These are phyloP conservation scores for Imbricaverruca yamaguchii DNA, from an alignment of 2,888 invertebrate species.

Conservation along the genomic window DNA sequence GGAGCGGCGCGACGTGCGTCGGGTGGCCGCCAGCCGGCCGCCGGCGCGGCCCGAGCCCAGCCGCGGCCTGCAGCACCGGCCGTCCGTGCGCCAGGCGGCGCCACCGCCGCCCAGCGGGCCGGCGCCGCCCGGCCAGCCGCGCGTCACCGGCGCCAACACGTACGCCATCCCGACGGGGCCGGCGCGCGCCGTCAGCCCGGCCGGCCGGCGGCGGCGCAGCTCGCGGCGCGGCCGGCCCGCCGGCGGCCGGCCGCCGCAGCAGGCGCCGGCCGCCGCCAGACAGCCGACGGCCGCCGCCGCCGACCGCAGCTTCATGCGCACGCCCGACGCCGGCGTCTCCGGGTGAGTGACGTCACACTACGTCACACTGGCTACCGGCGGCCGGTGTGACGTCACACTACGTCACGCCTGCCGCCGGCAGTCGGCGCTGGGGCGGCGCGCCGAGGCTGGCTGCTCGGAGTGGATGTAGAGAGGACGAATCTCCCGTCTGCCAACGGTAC, in stretches of 20 bases:
- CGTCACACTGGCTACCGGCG: too few species aligned
- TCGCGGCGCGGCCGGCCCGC: slow-evolving; percentile 28
- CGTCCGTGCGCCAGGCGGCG: slow-evolving; percentile 1
- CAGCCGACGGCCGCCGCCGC: not conserved
- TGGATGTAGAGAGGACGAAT: too few species aligned
- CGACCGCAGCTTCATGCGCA: slow-evolving; percentile 40
- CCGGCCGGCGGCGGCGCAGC: not conserved
- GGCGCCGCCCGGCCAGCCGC: slow-evolving; percentile 40
- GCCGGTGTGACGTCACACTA: slow-evolving; percentile 25
- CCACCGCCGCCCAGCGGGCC: slow-evolving; percentile 47
- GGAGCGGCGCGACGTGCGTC: slow-evolving; percentile 34
- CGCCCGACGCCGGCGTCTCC: slow-evolving; percentile 45
- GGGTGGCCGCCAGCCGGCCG: not conserved
- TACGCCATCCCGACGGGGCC: not conserved
- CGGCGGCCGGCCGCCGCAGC: slow-evolving; percentile 27
- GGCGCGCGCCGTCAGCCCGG: slow-evolving; percentile 22
- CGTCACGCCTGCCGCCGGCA: too few species aligned
- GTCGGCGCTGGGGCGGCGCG: too few species aligned
- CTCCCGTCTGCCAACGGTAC: too few species aligned
- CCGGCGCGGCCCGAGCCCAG: not conserved
- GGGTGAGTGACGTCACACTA: slow-evolving; percentile 39
- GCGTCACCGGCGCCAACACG: too few species aligned
- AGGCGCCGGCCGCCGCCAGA: not conserved
- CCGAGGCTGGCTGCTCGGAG: too few species aligned
- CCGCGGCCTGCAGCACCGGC: not conserved